phyloP scores from a whole-genome alignment of 2,113 vertebrate genomes.

The Nannobrachium achirus region DNA sequence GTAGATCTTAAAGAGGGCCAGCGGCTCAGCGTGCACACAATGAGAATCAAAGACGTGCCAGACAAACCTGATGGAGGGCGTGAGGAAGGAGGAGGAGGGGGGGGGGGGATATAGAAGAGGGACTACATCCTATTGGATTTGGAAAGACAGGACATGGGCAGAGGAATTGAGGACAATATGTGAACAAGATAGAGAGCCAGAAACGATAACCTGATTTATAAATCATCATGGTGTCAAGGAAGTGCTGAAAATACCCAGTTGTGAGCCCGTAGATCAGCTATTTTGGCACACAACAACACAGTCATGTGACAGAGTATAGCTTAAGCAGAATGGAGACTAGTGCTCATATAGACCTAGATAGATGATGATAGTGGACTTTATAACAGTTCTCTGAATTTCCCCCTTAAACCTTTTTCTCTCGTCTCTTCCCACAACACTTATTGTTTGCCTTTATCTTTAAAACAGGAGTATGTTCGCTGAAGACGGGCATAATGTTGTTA shows the following conservation, averaged over 20 bases:
- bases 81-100: conserved; percentile 41
- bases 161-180: conserved; percentile 2
- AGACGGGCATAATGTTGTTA: conserved; percentile 36
- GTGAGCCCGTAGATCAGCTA: no score
- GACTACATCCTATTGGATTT: conserved; percentile 16
- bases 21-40: conserved; percentile 70
- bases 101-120: conserved; percentile 21
- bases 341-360: no score
- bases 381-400: conserved; percentile 52
- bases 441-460: conserved; percentile 68
- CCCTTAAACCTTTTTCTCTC: conserved; percentile 53
- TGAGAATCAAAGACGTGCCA: conserved; percentile 62
- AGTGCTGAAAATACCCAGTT: no score
- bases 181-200: conserved; percentile 15
- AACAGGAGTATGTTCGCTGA: conserved; percentile 63
- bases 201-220: no score
- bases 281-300: no score
- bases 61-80: conserved; percentile 5
- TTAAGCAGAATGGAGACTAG: no score
- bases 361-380: background rate
- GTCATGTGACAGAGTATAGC: no score
- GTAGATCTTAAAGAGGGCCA: conserved; percentile 65
- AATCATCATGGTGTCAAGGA: no score
- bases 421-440: conserved; percentile 49
- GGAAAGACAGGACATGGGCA: conserved; percentile 26